These are phyloP conservation scores for Heliornis fulica DNA, from an alignment of 2,113 vertebrate species.

Conservation along the genomic window DNA sequence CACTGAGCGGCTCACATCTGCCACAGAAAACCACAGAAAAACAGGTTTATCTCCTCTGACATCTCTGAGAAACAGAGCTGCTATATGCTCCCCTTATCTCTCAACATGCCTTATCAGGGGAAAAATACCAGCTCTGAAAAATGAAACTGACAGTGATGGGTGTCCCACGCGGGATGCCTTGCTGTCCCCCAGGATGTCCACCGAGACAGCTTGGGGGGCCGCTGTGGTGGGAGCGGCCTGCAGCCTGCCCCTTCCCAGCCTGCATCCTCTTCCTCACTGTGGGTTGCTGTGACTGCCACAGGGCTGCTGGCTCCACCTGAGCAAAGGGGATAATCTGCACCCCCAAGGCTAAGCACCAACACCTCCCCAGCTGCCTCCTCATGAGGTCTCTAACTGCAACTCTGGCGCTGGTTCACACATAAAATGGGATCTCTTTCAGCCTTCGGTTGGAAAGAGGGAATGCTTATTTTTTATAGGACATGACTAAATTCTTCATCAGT, in stretches of 20 bases:
- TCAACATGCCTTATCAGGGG: not conserved
- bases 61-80: not conserved
- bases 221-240: not conserved
- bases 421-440: not conserved
- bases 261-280: not conserved
- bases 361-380: not conserved
- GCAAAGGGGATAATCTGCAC: not conserved
- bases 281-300: not conserved
- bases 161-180: not conserved
- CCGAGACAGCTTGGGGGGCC: accelerated
- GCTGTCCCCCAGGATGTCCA: no score
- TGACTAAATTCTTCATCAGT: not conserved
- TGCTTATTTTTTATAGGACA: not conserved
- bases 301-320: not conserved
- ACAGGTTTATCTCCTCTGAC: not conserved
- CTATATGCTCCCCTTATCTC: not conserved
- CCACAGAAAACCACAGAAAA: not conserved
- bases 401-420: not conserved
- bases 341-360: not conserved
- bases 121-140: not conserved
- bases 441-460: not conserved
- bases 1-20: not conserved
- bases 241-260: not conserved
- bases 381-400: not conserved
- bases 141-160: not conserved